Evolutionary conservation across 2,797 vertebrate species (phyloP).

Genomic region (Gobio occitaniae): DNA sequence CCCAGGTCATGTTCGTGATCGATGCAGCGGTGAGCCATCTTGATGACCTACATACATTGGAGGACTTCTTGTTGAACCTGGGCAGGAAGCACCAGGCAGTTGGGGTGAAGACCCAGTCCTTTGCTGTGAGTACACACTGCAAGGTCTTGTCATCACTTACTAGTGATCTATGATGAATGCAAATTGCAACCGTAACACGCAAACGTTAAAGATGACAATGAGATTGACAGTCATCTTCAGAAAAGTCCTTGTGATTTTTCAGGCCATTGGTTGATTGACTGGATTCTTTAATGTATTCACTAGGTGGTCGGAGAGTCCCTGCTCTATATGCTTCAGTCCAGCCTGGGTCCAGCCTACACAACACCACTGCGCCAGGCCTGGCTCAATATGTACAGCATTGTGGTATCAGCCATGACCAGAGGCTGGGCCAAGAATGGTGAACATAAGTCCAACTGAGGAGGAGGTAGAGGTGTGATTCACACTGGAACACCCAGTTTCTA

Average conservation of each 20-base stretch:
- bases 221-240: background rate
- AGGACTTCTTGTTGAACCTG: slow-evolving; percentile 89
- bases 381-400: slow-evolving; percentile 88
- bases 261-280: background rate
- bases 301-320: slow-evolving; percentile 92
- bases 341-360: slow-evolving; percentile 88
- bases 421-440: slow-evolving; percentile 86
- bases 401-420: slow-evolving; percentile 88
- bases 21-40: slow-evolving; percentile 91
- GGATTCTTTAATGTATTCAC: slow-evolving; percentile 45
- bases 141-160: background rate
- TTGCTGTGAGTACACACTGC: slow-evolving; percentile 80
- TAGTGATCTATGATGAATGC: background rate
- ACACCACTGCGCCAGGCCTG: slow-evolving; percentile 86
- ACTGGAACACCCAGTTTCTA: slow-evolving; percentile 8
- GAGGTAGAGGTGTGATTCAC: slow-evolving; percentile 39
- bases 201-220: slow-evolving; percentile 19
- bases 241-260: slow-evolving; percentile 4
- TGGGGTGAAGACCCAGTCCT: slow-evolving; percentile 90
- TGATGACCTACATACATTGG: slow-evolving; percentile 89
- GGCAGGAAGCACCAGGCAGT: slow-evolving; percentile 92
- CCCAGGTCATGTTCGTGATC: slow-evolving; percentile 95
- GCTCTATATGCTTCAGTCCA: slow-evolving; percentile 93
- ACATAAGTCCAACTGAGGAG: slow-evolving; percentile 79
- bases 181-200: slow-evolving; percentile 3